phyloP scores from a whole-genome alignment of 2,888 invertebrate species.

The Acanthosepion lycidas region DNA sequence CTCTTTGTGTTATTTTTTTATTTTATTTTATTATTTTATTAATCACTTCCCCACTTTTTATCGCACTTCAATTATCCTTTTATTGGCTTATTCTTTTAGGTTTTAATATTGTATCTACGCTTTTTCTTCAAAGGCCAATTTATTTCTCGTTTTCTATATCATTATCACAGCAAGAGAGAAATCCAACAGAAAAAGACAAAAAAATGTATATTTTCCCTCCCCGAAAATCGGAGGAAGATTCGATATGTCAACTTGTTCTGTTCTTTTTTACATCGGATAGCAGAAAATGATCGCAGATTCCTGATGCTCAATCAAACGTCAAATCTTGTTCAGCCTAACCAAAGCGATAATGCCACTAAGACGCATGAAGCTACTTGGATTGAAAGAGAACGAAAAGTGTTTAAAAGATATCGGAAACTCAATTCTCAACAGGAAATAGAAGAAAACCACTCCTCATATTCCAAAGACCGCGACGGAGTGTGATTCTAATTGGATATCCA shows the following conservation, averaged over 20 bases:
- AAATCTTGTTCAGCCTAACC: too few relatives aligned
- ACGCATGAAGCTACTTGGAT: too few relatives aligned
- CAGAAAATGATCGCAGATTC: not conserved
- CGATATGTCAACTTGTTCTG: not conserved
- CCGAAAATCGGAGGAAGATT: not conserved
- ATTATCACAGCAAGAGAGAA: not conserved
- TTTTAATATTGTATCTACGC: not conserved
- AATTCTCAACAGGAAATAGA: too few relatives aligned
- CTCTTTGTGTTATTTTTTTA: not conserved
- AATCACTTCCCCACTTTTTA: not conserved
- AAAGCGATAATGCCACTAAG: too few relatives aligned
- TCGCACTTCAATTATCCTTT: not conserved
- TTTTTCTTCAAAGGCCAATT: not conserved
- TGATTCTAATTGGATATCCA: too few relatives aligned
- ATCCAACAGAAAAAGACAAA: not conserved
- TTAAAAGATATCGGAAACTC: too few relatives aligned
- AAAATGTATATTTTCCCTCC: not conserved
- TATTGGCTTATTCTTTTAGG: not conserved
- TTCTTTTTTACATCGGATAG: not conserved
- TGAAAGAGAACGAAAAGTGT: too few relatives aligned
- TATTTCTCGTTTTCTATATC: not conserved
- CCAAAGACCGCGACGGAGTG: too few relatives aligned
- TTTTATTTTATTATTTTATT: not conserved
- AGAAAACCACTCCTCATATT: too few relatives aligned
- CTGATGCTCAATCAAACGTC: too few relatives aligned